Percentiles rank a stretch among this genome's conserved stretches.
phyloP scores from a whole-genome alignment of 2,888 invertebrate genomes.

The Holacanthella duospinosa region DNA sequence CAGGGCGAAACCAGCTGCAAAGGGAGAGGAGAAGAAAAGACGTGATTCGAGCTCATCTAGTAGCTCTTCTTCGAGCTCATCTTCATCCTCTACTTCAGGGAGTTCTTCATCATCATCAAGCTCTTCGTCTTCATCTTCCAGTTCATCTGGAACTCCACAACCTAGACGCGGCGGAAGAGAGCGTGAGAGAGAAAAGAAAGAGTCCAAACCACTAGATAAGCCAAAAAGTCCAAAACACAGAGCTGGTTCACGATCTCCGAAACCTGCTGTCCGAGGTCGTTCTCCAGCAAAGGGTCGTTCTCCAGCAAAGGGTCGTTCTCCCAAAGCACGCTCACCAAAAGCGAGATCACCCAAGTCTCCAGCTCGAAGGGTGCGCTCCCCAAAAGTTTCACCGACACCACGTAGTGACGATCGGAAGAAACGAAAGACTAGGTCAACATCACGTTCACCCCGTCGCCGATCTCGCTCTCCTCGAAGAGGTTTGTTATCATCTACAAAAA shows the following conservation, averaged over 20 bases:
- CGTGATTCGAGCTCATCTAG: constrained; percentile 29
- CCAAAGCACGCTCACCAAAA: constrained; percentile 3
- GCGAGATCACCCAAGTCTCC: constrained; percentile 13
- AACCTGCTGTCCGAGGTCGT: constrained; percentile 9
- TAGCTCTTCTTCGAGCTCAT: constrained; percentile 29
- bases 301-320: background rate
- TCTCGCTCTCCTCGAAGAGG: constrained; percentile 32
- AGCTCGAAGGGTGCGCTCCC: constrained; percentile 17
- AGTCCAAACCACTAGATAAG: constrained; percentile 19
- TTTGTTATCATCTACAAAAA: constrained; percentile 1
- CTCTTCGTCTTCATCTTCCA: constrained; percentile 29
- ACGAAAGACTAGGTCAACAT: constrained; percentile 31
- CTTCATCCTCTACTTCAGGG: constrained; percentile 31
- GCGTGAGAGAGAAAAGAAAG: constrained; percentile 24
- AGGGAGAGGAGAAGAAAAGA: constrained; percentile 30
- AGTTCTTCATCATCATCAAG: constrained; percentile 27
- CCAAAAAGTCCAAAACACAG: constrained; percentile 18
- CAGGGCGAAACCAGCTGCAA: constrained; percentile 31
- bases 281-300: constrained; percentile 9
- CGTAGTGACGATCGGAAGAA: too few species aligned
- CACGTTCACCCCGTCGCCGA: constrained; percentile 50
- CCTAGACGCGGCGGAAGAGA: constrained; percentile 29
- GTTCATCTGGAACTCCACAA: constrained; percentile 33
- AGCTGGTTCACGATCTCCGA: constrained; percentile 16
- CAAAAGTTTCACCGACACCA: constrained; percentile 20